Percentiles rank a stretch among this genome's conserved stretches.
These are phyloP conservation scores for Perognathus longimembris DNA, from an alignment of 2,113 vertebrate species.

Conservation along the genomic window DNA sequence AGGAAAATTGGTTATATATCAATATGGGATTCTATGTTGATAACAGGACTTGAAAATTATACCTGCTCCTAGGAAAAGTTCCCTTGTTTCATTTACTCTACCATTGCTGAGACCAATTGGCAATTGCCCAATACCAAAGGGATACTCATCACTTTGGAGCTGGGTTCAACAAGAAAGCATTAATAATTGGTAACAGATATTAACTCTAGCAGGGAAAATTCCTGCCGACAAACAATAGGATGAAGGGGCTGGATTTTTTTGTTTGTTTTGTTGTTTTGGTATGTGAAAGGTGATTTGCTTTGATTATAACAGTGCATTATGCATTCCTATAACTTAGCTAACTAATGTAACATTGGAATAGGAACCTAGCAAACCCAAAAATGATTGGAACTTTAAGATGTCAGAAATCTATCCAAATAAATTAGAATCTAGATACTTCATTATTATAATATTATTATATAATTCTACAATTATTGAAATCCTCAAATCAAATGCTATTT, in stretches of 20 bases:
- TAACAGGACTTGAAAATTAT: not conserved
- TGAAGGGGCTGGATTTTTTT: not conserved
- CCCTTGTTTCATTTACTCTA: not conserved
- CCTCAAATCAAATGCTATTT: constrained; percentile 14
- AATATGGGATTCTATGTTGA: not conserved
- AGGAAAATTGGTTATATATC: not conserved
- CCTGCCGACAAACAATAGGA: not conserved
- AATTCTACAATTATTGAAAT: constrained; percentile 4
- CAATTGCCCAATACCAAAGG: not conserved
- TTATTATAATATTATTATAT: not conserved
- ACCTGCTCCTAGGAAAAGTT: not conserved
- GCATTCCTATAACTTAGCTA: not conserved
- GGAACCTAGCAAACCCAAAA: not conserved
- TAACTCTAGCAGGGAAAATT: constrained; percentile 42
- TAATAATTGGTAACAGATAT: constrained; percentile 43
- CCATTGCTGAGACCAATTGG: not conserved
- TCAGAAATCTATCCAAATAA: constrained; percentile 36
- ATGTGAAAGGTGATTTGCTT: not conserved
- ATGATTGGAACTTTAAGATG: not conserved
- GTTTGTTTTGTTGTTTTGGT: not conserved
- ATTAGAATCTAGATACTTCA: not conserved
- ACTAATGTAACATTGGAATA: not conserved
- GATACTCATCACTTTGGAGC: constrained; percentile 13
- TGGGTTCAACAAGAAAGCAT: constrained; percentile 1
- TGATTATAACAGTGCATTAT: constrained; percentile 37